Evolutionary conservation across 2,113 vertebrate genomes (phyloP).

Genomic region (Anseranas semipalmata): DNA sequence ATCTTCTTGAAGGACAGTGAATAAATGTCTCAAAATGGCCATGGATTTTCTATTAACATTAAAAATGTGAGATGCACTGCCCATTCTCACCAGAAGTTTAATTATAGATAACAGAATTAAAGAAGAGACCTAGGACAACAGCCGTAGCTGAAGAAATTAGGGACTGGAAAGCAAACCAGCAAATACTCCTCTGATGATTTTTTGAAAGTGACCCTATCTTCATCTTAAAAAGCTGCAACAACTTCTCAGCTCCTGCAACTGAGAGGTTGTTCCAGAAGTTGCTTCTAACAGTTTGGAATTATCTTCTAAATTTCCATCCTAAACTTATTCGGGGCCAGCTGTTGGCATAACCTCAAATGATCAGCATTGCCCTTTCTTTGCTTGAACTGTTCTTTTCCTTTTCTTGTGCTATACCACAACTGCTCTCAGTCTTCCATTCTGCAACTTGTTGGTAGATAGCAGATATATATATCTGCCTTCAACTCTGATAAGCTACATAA

Average conservation of each 20-base stretch:
- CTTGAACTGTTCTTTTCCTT: conserved; percentile 16
- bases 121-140: not conserved
- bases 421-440: conserved; percentile 7
- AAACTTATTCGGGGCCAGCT: not conserved
- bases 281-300: not conserved
- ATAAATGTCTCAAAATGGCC: not conserved
- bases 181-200: not conserved
- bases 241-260: not conserved
- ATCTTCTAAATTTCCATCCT: not conserved
- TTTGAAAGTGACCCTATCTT: not conserved
- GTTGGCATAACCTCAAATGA: not conserved
- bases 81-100: not conserved
- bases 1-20: not conserved
- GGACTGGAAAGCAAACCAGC: not conserved
- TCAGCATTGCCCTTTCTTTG: conserved; percentile 22
- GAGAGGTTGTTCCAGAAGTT: not conserved
- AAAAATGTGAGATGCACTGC: not conserved
- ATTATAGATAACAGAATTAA: not conserved
- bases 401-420: conserved; percentile 6
- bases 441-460: not conserved
- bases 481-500: not conserved
- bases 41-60: not conserved
- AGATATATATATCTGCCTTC: not conserved
- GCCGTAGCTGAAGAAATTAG: not conserved
- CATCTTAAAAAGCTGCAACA: not conserved